A percentile compares a stretch with the other conserved stretches of the same genome.
Evolutionary conservation across 2,888 invertebrate species (phyloP).

Genomic region (Caenorhabditis drosophilae): DNA sequence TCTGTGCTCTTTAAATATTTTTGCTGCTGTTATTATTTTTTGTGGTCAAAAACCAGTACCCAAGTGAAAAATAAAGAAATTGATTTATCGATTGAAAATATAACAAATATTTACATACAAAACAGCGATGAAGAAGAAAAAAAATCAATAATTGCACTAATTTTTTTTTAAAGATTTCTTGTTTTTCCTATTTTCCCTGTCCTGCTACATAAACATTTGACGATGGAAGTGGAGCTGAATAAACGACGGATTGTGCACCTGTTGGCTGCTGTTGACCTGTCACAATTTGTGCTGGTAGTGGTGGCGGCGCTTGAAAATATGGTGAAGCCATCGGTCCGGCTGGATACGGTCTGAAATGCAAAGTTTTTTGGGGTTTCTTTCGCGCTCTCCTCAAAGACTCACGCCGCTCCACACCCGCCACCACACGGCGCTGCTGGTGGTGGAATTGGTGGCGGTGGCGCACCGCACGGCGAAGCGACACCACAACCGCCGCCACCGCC

Average conservation of each 20-base stretch:
- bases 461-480: constrained; percentile 29
- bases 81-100: not conserved
- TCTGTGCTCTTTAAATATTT: too few species aligned
- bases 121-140: not conserved
- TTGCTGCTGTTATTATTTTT: too few species aligned
- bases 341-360: constrained; percentile 26
- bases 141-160: not conserved
- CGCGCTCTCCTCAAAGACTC: not conserved
- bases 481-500: constrained; percentile 38
- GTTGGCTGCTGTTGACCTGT: constrained; percentile 18
- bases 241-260: constrained; percentile 21
- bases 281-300: constrained; percentile 15
- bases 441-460: constrained; percentile 28
- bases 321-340: constrained; percentile 34
- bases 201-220: constrained; percentile 26
- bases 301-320: constrained; percentile 28
- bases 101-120: not conserved
- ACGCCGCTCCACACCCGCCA: constrained; percentile 34
- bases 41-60: too few species aligned
- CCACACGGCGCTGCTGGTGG: constrained; percentile 34
- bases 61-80: too few species aligned
- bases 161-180: not conserved
- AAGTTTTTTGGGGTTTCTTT: too few species aligned
- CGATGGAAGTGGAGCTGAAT: constrained; percentile 35
- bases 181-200: constrained; percentile 23